These are phyloP conservation scores for Charadrius vociferus DNA, from an alignment of 2,113 vertebrate species.

Conservation along the genomic window DNA sequence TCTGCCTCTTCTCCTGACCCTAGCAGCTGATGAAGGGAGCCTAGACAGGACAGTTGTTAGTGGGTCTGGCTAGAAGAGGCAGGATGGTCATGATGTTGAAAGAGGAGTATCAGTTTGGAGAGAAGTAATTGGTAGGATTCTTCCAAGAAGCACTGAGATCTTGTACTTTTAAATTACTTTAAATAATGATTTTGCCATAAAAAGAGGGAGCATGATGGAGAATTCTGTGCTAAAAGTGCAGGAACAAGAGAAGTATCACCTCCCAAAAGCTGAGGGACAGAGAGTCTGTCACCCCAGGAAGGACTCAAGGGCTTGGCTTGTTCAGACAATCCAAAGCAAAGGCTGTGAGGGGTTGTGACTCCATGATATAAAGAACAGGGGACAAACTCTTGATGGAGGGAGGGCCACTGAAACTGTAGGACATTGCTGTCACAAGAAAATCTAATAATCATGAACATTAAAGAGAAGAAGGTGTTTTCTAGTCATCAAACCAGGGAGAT, in stretches of 20 bases:
- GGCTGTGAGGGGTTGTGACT: neutral
- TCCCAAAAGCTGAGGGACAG: neutral
- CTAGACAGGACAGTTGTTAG: neutral
- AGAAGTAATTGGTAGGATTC: neutral
- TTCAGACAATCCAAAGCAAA: neutral
- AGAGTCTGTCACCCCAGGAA: neutral
- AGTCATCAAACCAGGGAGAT: neutral
- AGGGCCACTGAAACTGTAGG: neutral
- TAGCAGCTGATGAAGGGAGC: neutral
- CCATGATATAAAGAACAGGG: neutral
- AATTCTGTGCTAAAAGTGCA: neutral
- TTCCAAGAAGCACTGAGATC: neutral
- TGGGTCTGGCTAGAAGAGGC: neutral
- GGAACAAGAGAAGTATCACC: neutral
- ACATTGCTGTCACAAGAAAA: neutral
- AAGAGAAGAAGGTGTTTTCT: neutral
- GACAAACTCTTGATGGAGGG: neutral
- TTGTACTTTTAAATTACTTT: neutral
- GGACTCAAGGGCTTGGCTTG: neutral
- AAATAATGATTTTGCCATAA: neutral
- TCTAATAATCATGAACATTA: neutral
- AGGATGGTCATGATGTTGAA: neutral
- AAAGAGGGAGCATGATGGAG: neutral
- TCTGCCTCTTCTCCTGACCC: neutral
- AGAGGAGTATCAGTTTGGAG: neutral